Conservation (phyloP, 2,888 invertebrate genomes). For the Axea sp. region DNA sequence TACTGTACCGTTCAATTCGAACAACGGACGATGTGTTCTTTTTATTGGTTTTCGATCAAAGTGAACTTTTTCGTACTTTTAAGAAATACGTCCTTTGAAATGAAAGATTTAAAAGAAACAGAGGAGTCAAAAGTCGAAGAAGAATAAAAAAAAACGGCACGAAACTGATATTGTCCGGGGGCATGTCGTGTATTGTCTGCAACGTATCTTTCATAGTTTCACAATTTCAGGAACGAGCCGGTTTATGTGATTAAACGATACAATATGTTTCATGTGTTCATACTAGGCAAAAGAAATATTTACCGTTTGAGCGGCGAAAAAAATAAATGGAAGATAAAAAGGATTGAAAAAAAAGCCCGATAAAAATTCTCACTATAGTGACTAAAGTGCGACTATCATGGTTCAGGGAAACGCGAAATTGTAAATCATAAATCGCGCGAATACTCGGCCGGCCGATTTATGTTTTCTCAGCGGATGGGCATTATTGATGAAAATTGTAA, state of each 20-base stretch:
- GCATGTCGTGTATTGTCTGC: conserved; percentile 61
- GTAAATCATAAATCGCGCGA: conserved; percentile 7
- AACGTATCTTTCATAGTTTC: conserved; percentile 63
- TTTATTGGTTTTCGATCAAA: conserved; percentile 48
- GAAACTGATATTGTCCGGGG: conserved; percentile 58
- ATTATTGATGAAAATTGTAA: conserved; percentile 24
- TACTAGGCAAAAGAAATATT: conserved; percentile 69
- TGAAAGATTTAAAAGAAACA: conserved; percentile 19
- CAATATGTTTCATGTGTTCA: conserved; percentile 75
- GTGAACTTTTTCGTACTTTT: conserved; percentile 56
- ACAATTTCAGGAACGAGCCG: conserved; percentile 66
- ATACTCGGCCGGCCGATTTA: conserved; percentile 20
- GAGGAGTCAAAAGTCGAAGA: conserved; percentile 25
- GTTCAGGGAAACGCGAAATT: conserved; percentile 34
- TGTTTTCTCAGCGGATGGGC: too few relatives aligned
- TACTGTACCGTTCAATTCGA: not conserved
- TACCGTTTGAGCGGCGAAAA: conserved; percentile 61
- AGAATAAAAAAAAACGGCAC: conserved; percentile 43
- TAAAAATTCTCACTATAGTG: conserved; percentile 62
- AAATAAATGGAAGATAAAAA: conserved; percentile 22
- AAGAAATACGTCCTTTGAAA: conserved; percentile 59
- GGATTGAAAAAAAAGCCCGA: conserved; percentile 30
- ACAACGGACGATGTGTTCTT: not conserved
- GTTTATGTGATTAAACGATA: conserved; percentile 67
- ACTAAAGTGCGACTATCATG: conserved; percentile 50